phyloP scores from a whole-genome alignment of 2,113 vertebrate species.

The Hemicordylus capensis region DNA sequence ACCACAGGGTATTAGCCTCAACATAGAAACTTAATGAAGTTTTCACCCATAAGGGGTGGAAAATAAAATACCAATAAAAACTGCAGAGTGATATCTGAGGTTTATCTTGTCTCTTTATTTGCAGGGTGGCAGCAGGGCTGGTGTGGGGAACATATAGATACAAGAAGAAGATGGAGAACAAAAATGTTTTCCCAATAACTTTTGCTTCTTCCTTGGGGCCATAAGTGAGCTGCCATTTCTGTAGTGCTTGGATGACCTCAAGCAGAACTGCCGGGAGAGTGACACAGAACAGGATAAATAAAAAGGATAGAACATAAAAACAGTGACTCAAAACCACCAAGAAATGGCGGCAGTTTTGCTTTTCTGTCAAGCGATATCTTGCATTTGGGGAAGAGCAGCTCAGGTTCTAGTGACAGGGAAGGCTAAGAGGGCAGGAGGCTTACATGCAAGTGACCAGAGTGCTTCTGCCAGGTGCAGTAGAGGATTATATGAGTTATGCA shows the following conservation, averaged over 20 bases:
- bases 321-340: slow-evolving; percentile 60
- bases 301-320: slow-evolving; percentile 64
- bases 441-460: background rate
- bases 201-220: slow-evolving; percentile 9
- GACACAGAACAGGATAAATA: slow-evolving; percentile 58
- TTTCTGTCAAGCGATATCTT: slow-evolving; percentile 51
- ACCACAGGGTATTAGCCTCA: background rate
- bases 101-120: background rate
- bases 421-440: slow-evolving; percentile 34
- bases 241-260: slow-evolving; percentile 47
- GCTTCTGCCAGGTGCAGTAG: slow-evolving; percentile 31
- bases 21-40: slow-evolving; percentile 3
- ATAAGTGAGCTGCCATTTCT: slow-evolving; percentile 40
- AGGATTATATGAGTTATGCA: slow-evolving; percentile 8
- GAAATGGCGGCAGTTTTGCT: slow-evolving; percentile 62
- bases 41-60: background rate
- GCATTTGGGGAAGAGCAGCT: slow-evolving; percentile 52
- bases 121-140: no score
- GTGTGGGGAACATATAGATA: background rate
- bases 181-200: background rate
- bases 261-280: slow-evolving; percentile 61
- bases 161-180: background rate
- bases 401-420: slow-evolving; percentile 37
- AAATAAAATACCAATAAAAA: background rate
- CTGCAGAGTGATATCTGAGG: background rate